These are phyloP conservation scores for Chamaea fasciata DNA, from an alignment of 2,113 vertebrate species.

Conservation along the genomic window DNA sequence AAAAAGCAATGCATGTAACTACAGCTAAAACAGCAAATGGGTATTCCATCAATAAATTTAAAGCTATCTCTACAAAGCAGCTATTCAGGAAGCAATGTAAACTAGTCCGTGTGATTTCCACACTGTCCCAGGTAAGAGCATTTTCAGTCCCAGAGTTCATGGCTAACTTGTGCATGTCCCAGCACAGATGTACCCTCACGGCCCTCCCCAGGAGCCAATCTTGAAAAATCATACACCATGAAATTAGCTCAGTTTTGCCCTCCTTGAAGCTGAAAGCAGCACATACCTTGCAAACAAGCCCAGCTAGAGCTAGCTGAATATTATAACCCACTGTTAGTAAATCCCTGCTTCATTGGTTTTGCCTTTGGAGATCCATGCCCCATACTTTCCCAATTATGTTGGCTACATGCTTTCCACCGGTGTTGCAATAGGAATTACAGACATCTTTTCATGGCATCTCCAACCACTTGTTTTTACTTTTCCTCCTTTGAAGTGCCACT, in stretches of 20 bases:
- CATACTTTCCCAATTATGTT: not conserved
- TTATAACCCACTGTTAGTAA: not conserved
- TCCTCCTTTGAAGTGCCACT: not conserved
- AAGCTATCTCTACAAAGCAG: not conserved
- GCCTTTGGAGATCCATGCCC: not conserved
- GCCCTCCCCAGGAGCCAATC: not conserved
- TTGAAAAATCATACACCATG: not conserved
- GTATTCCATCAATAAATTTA: not conserved
- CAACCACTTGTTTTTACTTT: not conserved
- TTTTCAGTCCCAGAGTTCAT: not conserved
- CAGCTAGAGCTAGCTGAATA: not conserved
- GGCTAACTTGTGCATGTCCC: not conserved
- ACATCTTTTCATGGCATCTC: not conserved
- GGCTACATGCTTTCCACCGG: not conserved
- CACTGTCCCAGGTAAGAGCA: rapidly evolving
- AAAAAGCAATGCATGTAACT: not conserved
- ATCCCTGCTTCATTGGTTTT: not conserved
- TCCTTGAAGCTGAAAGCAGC: not conserved
- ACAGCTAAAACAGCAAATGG: not conserved
- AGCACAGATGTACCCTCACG: not conserved
- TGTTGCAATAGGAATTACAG: conserved; percentile 2
- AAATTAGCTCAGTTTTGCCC: not conserved
- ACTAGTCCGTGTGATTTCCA: not conserved
- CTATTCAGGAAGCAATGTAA: not conserved
- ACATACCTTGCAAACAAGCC: not conserved